A percentile compares a stretch with the other conserved stretches of the same genome.
Conservation (phyloP, 2,888 invertebrate genomes). For the Cheilosia soror region DNA sequence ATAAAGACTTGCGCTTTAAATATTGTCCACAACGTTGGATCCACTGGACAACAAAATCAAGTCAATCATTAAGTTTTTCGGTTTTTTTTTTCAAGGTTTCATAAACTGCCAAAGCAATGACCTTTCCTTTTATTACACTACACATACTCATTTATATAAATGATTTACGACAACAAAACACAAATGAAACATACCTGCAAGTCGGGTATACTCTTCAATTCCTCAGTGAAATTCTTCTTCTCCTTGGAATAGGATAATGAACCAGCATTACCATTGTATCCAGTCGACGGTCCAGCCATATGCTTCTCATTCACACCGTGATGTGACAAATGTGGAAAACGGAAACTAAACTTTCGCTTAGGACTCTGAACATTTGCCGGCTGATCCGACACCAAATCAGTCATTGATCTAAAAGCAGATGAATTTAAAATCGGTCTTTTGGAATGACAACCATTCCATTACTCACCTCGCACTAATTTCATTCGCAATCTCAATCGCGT, state of each 20-base stretch:
- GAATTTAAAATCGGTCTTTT: slow-evolving; percentile 3
- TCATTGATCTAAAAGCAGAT: slow-evolving; percentile 85
- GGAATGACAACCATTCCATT: background rate
- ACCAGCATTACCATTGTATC: slow-evolving; percentile 82
- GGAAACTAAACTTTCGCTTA: slow-evolving; percentile 91
- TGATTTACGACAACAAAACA: slow-evolving; percentile 35
- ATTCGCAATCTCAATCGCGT: slow-evolving; percentile 96
- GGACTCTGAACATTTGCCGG: slow-evolving; percentile 87
- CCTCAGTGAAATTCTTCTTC: slow-evolving; percentile 94
- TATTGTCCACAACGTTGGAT: too few species aligned
- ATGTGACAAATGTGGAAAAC: slow-evolving; percentile 86
- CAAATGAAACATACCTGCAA: slow-evolving; percentile 88
- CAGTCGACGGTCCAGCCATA: slow-evolving; percentile 75
- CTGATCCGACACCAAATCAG: slow-evolving; percentile 85
- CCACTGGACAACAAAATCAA: background rate
- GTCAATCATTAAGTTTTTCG: background rate
- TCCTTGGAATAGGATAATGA: slow-evolving; percentile 82
- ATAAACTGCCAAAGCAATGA: slow-evolving; percentile 41
- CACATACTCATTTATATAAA: slow-evolving; percentile 37
- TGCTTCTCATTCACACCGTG: slow-evolving; percentile 79
- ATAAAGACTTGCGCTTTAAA: background rate
- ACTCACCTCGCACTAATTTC: slow-evolving; percentile 91
- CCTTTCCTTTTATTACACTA: slow-evolving; percentile 24
- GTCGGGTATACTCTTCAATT: slow-evolving; percentile 92
- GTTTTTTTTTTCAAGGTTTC: background rate